Base-by-base conservation (phyloP, 1,140 invertebrate species). In the Hydropsyche tenuis region DNA sequence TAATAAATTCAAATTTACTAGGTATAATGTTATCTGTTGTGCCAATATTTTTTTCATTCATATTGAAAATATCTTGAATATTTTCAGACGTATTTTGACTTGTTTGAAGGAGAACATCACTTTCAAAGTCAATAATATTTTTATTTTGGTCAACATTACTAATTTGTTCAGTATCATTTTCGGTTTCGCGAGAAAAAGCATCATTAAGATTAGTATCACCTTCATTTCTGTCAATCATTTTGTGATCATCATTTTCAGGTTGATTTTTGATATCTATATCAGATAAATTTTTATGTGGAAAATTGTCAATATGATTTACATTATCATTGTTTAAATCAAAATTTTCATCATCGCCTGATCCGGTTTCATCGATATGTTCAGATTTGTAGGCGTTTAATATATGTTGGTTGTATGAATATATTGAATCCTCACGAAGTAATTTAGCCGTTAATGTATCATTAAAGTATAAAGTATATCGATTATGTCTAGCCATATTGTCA, bases 401-500 rank as follows among this genome's bases (percentile, higher is more conserved):
- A 4, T 37, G 3, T 37, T 37, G 3, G 9, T 37, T 37, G 30
- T 37, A 37, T 37, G 46, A 48, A 6, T 6, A 6, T 6, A 48
- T 48, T 6, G 46, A 53, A 1, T 53, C 48, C 18, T 18, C 7
- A 2, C 48, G 48, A 18, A 7, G 2, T 18, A 53, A 53, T 18
- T 53, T 9, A 4, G 3, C 30, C 30, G 30, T 3, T 3, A 37
- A 9, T 51, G 14, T 20, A 51, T 51, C 46, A 51, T n/a, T 3
- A 37, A 9, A 5, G 14, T 20, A 51, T 51, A 3, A 51, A 4
- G 30, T 37, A 37, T 37, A 37, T 37, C 30, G 30, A 9, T 77
- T 25, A 73, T 68, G 14, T n/a, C 78, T 78, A 68, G 80, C 78
- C 76, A 80, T 76, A 68, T 83, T 79, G 2, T 11, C 9, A 3